These are phyloP conservation scores for Oxygymnocypris stewartii DNA, from an alignment of 2,113 vertebrate species.

Conservation along the genomic window DNA sequence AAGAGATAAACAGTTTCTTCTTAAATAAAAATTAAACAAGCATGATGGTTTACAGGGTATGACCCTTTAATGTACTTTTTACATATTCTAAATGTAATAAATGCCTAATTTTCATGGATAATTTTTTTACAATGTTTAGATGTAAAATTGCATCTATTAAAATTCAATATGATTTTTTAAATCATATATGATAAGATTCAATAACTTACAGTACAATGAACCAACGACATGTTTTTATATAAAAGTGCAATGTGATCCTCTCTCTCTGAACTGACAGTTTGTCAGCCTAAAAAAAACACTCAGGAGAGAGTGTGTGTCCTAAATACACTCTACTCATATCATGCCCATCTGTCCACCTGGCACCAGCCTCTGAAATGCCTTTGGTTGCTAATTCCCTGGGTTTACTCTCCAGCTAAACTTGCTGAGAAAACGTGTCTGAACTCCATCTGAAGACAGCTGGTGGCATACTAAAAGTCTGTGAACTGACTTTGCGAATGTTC, in stretches of 20 bases:
- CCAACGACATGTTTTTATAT: constrained; percentile 1
- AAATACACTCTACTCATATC: constrained; percentile 53
- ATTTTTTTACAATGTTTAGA: neutral
- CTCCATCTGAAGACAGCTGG: constrained; percentile 46
- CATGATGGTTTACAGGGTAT: neutral
- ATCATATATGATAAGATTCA: neutral
- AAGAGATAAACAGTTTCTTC: neutral
- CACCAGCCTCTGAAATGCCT: constrained; percentile 66
- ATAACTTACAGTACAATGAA: neutral
- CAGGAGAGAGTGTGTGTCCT: constrained; percentile 53
- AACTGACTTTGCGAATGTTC: constrained; percentile 13
- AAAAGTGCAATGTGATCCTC: constrained; percentile 11
- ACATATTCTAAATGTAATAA: neutral
- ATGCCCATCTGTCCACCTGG: constrained; percentile 69
- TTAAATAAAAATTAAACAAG: neutral
- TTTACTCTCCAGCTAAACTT: constrained; percentile 63
- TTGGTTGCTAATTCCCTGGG: constrained; percentile 59
- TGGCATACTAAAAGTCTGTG: constrained; percentile 26
- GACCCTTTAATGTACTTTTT: neutral
- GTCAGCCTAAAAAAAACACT: constrained; percentile 62
- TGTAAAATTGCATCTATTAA: neutral
- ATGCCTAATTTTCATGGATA: neutral
- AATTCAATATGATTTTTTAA: neutral
- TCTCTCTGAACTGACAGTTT: constrained; percentile 31
- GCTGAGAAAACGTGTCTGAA: constrained; percentile 58